phyloP scores from a whole-genome alignment of 64 coral and sea anemone genomes.

The Montipora cactus region DNA sequence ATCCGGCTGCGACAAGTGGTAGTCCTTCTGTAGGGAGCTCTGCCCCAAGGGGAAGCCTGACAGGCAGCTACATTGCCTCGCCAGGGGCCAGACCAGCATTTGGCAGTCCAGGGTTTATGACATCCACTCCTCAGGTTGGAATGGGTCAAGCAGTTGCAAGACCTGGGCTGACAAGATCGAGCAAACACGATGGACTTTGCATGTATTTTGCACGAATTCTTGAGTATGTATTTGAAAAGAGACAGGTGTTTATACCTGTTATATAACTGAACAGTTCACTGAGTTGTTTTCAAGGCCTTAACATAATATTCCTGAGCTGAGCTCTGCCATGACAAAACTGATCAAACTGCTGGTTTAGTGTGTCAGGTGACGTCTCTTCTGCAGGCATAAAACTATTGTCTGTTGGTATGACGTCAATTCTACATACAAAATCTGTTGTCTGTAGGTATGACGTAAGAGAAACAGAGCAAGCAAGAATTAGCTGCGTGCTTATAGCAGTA shows the following conservation, averaged over 20 bases:
- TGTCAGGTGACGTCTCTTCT: too few relatives aligned
- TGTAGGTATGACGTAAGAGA: too few relatives aligned
- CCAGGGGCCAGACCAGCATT: constrained; percentile 27
- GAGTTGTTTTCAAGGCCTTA: too few relatives aligned
- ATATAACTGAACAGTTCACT: too few relatives aligned
- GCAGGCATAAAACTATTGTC: too few relatives aligned
- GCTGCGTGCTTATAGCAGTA: too few relatives aligned
- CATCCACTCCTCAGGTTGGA: constrained; percentile 85
- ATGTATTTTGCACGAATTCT: constrained; percentile 93
- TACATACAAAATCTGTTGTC: too few relatives aligned
- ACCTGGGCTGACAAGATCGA: constrained; percentile 88
- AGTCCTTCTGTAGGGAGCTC: constrained; percentile 59
- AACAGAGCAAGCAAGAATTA: too few relatives aligned
- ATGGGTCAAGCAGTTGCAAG: constrained; percentile 79
- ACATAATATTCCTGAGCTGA: too few relatives aligned
- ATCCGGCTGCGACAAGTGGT: constrained; percentile 18
- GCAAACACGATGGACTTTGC: constrained; percentile 88
- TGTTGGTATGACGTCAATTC: too few relatives aligned
- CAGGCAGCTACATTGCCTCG: constrained; percentile 78
- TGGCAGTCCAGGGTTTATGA: constrained; percentile 51
- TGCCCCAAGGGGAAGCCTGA: constrained; percentile 46
- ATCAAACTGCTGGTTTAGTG: too few relatives aligned
- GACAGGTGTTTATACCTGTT: not conserved
- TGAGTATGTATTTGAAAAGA: constrained; percentile 53
- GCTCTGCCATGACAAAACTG: too few relatives aligned